Evolutionary conservation across 2,888 invertebrate species (phyloP).

Genomic region (Drosophila aldrichi): DNA sequence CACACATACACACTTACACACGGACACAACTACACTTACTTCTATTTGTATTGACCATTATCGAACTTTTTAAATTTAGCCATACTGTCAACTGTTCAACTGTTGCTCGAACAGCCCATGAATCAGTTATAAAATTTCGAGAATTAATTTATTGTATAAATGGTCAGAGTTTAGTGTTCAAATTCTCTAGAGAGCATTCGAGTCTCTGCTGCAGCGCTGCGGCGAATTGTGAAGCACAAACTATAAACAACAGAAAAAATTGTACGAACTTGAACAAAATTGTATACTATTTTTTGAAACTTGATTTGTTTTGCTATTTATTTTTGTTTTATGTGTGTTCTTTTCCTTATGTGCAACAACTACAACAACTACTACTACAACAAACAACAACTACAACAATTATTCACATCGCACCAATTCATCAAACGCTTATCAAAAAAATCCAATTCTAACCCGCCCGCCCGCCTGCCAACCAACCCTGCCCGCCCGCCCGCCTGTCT

Average conservation of each 20-base stretch:
- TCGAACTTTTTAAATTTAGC: constrained; percentile 63
- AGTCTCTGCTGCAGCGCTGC: constrained; percentile 25
- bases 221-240: constrained; percentile 71
- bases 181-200: constrained; percentile 14
- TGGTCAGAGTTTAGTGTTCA: constrained; percentile 17
- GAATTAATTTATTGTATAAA: constrained; percentile 10
- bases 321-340: constrained; percentile 48
- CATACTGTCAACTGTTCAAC: constrained; percentile 26
- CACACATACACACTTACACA: constrained; percentile 24
- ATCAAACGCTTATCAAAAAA: constrained; percentile 77
- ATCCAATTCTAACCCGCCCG: constrained; percentile 61
- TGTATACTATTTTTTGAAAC: constrained; percentile 42
- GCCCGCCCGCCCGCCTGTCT: constrained; percentile 18
- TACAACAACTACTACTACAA: constrained; percentile 14
- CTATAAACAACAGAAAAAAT: constrained; percentile 17
- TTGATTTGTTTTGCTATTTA: constrained; percentile 62
- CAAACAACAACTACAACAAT: constrained; percentile 44
- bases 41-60: constrained; percentile 47
- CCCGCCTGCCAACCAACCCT: constrained; percentile 18
- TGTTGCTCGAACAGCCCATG: constrained; percentile 18
- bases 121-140: constrained; percentile 31
- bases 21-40: constrained; percentile 22
- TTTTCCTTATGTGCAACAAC: constrained; percentile 57
- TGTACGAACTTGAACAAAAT: constrained; percentile 19
- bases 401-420: constrained; percentile 70